Evolutionary conservation across 1,140 invertebrate species (phyloP).

Genomic region (Sweltsa coloradensis): DNA sequence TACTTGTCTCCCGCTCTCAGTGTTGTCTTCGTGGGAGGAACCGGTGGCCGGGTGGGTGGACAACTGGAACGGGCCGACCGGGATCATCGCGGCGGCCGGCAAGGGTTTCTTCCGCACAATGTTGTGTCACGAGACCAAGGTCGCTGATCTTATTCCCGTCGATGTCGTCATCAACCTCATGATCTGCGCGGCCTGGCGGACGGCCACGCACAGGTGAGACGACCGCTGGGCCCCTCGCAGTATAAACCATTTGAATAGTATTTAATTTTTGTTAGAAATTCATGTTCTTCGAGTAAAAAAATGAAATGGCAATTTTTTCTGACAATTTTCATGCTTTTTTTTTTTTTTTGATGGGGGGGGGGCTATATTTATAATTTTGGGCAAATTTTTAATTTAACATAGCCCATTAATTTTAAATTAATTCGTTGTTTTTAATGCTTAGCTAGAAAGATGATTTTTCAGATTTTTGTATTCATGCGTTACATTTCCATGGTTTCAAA

Average conservation of each 20-base stretch:
- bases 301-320: too few species aligned
- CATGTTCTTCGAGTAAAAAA: too few species aligned
- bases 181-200: slow-evolving; percentile 59
- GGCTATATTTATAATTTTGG: too few species aligned
- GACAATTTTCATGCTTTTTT: too few species aligned
- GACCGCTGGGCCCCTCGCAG: slow-evolving; percentile 6
- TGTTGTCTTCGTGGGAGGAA: slow-evolving; percentile 48
- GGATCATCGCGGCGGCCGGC: slow-evolving; percentile 56
- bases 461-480: too few species aligned
- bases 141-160: slow-evolving; percentile 73
- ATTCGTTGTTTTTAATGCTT: too few species aligned
- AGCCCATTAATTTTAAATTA: too few species aligned
- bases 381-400: too few species aligned
- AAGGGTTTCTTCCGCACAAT: slow-evolving; percentile 70
- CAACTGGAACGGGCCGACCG: slow-evolving; percentile 88
- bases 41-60: slow-evolving; percentile 79
- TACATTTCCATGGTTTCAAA: too few species aligned
- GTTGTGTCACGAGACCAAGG: slow-evolving; percentile 44
- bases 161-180: slow-evolving; percentile 75
- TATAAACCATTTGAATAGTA: not conserved
- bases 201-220: slow-evolving; percentile 45
- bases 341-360: too few species aligned
- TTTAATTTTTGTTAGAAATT: not conserved
- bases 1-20: slow-evolving; percentile 31
- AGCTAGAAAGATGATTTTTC: too few species aligned